Evolutionary conservation across 2,888 invertebrate genomes (phyloP), one percentile per base, ranked within the genome.

Genomic region (Agrochola macilenta): DNA sequence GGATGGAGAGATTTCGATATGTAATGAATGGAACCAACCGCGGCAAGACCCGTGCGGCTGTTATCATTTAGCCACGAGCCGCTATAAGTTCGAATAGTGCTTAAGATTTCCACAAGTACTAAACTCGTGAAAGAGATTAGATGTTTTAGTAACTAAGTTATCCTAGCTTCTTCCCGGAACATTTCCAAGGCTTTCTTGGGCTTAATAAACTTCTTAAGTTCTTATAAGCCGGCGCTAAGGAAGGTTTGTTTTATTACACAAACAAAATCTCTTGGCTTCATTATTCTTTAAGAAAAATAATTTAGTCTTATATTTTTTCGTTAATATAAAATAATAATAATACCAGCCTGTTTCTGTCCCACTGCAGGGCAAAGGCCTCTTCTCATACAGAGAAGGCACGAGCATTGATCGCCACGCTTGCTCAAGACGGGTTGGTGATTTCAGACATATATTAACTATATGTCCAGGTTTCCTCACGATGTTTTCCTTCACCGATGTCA

Each of bases 191-290:
- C 23, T 64, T 63, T 79, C 39, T 43, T 12, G 20, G 20, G 30
- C 30, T 78, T 57, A 79, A 79, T 63, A 79, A 39, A 74, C 30
- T 65, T 78, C 7, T 58, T 23, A 79, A 79, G 65, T 23, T 26
- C 64, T 65, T 58, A 35, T 26, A 78, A 71, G 52, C 8, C 43
- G 23, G 30, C 26, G 7, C 30, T 60, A 52, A 35, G 43, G 64
- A 46, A 65, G 14, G 60, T 60, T 71, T 72, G 63, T 68, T 79
- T 79, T 57, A 64, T 75, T 72, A 72, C 54, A 57, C 2, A 49
- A 58, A 79, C 65, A 60, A 54, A 65, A 71, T 71, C 63, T 79
- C 60, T 63, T 64, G n/a, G 43, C 39, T 68, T 57, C 23, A 74
- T 68, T 63, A 79, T 68, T 74, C 26, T 68, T n/a, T 17, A 39